Evolutionary conservation across 2,888 invertebrate species (phyloP).

Genomic region (Drosophila rellima): DNA sequence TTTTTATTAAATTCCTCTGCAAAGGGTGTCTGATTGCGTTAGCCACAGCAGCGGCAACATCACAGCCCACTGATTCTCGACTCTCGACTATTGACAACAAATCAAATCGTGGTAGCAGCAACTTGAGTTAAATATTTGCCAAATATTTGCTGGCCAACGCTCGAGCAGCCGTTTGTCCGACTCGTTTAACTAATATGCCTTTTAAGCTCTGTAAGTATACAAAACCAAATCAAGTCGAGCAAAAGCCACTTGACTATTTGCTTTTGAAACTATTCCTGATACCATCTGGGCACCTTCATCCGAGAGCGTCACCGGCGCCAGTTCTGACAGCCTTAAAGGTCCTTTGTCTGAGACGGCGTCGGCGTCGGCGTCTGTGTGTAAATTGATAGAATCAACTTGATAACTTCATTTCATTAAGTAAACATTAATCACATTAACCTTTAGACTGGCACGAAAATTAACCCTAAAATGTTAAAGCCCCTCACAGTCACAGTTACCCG

Average conservation of each 20-base stretch:
- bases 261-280: constrained; percentile 38
- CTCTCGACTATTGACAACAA: constrained; percentile 10
- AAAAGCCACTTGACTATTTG: constrained; percentile 48
- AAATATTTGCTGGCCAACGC: constrained; percentile 66
- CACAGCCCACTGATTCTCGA: constrained; percentile 3
- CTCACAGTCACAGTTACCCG: constrained; percentile 6
- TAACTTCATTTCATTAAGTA: constrained; percentile 82
- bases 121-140: constrained; percentile 33
- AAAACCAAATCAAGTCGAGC: constrained; percentile 29
- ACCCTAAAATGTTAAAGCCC: constrained; percentile 58
- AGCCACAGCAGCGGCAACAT: constrained; percentile 48
- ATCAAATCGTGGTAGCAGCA: constrained; percentile 12
- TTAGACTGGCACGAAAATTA: constrained; percentile 68
- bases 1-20: constrained; percentile 71
- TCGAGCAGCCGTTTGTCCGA: constrained; percentile 50
- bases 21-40: constrained; percentile 62
- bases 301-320: constrained; percentile 51
- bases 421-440: constrained; percentile 81
- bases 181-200: constrained; percentile 69
- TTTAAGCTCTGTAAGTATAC: constrained; percentile 27
- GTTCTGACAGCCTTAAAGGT: constrained; percentile 53
- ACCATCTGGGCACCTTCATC: constrained; percentile 59
- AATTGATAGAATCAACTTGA: constrained; percentile 82
- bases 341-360: constrained; percentile 59
- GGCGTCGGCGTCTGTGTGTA: constrained; percentile 58